phyloP scores from a whole-genome alignment of 2,113 vertebrate species.

The Notechis scutatus region DNA sequence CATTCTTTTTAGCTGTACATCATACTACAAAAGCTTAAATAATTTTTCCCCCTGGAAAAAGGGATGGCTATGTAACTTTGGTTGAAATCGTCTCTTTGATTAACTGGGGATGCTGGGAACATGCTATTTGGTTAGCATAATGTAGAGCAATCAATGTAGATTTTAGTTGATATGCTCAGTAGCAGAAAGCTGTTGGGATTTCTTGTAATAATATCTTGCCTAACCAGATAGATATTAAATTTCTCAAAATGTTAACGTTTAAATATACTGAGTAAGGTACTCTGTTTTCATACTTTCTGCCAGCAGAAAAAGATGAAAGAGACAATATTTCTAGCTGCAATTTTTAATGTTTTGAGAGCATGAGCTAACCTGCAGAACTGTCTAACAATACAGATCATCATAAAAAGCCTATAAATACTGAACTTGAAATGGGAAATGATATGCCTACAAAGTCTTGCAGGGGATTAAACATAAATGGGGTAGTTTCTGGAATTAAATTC shows the following conservation, averaged over 20 bases:
- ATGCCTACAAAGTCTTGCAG: not conserved
- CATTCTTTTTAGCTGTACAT: not conserved
- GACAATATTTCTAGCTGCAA: not conserved
- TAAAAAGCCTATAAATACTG: slow-evolving; percentile 3
- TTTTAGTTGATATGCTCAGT: not conserved
- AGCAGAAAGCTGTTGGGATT: not conserved
- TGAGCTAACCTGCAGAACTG: not conserved
- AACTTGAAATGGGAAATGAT: not conserved
- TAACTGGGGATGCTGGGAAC: not conserved
- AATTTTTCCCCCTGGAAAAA: not conserved
- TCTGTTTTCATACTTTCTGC: not conserved
- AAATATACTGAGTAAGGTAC: not conserved
- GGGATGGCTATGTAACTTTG: not conserved
- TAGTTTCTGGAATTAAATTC: not conserved
- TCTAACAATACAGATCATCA: not conserved
- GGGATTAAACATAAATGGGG: slow-evolving; percentile 17
- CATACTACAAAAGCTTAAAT: not conserved
- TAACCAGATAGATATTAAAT: not conserved
- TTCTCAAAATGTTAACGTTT: not conserved
- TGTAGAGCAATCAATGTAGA: not conserved
- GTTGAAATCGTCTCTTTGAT: not conserved
- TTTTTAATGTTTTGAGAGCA: not conserved
- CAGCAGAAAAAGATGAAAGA: not conserved
- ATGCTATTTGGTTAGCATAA: not conserved
- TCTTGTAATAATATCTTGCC: not conserved